Percentiles rank a stretch among this genome's conserved stretches.
phyloP scores from a whole-genome alignment of 1,140 invertebrate species.

The Bombyx mandarina region DNA sequence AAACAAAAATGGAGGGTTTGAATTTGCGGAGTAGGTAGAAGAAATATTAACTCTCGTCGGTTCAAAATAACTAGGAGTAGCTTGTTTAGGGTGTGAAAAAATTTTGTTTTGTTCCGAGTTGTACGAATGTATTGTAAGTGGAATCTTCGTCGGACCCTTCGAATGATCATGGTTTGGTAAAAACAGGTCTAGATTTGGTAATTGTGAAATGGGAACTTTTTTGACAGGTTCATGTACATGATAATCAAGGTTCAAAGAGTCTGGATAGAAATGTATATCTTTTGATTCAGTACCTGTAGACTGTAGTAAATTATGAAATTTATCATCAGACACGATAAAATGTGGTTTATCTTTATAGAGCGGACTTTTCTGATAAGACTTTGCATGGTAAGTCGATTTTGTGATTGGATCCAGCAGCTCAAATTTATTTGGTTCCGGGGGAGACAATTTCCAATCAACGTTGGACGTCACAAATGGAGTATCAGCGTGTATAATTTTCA shows the following conservation, averaged over 20 bases:
- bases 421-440: constrained; percentile 3
- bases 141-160: constrained; percentile 5
- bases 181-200: constrained; percentile 36
- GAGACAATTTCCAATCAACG: constrained; percentile 14
- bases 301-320: constrained; percentile 23
- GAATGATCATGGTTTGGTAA: constrained; percentile 22
- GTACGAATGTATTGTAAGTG: neutral
- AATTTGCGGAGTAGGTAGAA: neutral
- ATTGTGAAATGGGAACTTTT: constrained; percentile 34
- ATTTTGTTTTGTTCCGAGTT: too few relatives aligned
- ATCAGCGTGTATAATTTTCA: constrained; percentile 36
- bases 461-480: constrained; percentile 20
- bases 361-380: neutral
- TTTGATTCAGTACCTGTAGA: constrained; percentile 2
- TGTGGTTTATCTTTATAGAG: constrained; percentile 18
- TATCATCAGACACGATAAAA: constrained; percentile 25
- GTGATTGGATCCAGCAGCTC: constrained; percentile 6
- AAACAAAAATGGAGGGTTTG: too few relatives aligned
- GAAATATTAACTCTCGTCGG: constrained; percentile 12
- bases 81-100: neutral
- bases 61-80: constrained; percentile 11
- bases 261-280: neutral
- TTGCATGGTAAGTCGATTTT: constrained; percentile 1
- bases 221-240: constrained; percentile 25
- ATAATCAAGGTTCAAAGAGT: neutral